Percentiles rank a stretch among this genome's conserved stretches.
Evolutionary conservation across 1,140 invertebrate genomes (phyloP).

Genomic region (Drosophila auraria): DNA sequence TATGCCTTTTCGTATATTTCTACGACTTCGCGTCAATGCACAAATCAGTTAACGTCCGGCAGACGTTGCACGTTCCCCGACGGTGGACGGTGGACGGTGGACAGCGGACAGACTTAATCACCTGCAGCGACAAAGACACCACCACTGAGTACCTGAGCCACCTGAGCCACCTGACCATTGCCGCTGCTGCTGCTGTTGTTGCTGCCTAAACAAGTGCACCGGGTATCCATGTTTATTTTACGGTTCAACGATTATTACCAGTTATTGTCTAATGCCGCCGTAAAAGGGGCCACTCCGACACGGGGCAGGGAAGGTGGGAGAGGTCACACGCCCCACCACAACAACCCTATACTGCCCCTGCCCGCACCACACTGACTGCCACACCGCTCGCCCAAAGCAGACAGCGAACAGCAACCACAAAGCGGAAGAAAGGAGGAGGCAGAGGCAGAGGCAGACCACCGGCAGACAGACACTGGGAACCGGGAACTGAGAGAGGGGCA

Average conservation of each 20-base stretch:
- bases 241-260: constrained; percentile 84
- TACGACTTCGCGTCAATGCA: constrained; percentile 82
- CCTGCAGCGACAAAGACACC: constrained; percentile 61
- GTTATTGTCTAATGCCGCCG: constrained; percentile 79
- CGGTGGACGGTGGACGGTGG: background rate
- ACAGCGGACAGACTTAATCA: constrained; percentile 42
- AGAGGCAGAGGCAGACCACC: constrained; percentile 14
- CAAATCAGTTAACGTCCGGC: constrained; percentile 80
- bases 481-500: background rate
- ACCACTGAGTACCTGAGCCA: constrained; percentile 25
- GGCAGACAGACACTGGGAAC: constrained; percentile 25
- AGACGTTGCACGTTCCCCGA: constrained; percentile 30
- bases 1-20: constrained; percentile 76
- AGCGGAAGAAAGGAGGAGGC: constrained; percentile 29
- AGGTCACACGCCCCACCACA: constrained; percentile 32
- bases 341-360: background rate
- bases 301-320: constrained; percentile 14
- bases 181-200: constrained; percentile 47
- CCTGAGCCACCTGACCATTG: constrained; percentile 58
- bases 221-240: constrained; percentile 83
- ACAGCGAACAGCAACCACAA: constrained; percentile 60
- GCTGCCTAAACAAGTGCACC: constrained; percentile 79
- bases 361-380: constrained; percentile 7
- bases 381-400: constrained; percentile 5
- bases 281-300: constrained; percentile 61